Percentiles rank a stretch among this genome's conserved stretches.
Evolutionary conservation across 2,113 vertebrate species (phyloP).

Genomic region (Poeciliopsis turrubarensis): DNA sequence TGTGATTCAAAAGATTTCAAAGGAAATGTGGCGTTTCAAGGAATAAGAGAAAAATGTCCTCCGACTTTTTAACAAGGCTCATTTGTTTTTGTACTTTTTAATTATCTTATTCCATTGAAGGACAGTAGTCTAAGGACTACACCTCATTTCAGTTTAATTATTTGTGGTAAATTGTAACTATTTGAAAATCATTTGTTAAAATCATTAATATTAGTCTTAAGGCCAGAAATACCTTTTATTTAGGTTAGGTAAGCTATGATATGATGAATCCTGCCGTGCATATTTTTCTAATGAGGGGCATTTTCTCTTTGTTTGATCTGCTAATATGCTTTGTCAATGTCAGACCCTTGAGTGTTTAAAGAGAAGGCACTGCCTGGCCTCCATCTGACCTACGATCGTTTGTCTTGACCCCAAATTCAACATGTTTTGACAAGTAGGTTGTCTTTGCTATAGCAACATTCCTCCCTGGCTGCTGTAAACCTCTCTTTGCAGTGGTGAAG

Average conservation of each 20-base stretch:
- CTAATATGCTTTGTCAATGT: neutral
- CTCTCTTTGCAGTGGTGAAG: neutral
- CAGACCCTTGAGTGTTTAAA: constrained; percentile 1
- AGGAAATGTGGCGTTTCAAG: too few species aligned
- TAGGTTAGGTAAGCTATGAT: too few species aligned
- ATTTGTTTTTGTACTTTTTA: too few species aligned
- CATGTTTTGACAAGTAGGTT: neutral
- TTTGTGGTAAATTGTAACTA: too few species aligned
- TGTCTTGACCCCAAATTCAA: neutral
- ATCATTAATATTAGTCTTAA: neutral
- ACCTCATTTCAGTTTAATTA: too few species aligned
- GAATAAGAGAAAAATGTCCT: too few species aligned
- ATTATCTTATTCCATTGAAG: too few species aligned
- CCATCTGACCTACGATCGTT: constrained; percentile 11
- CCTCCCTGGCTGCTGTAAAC: neutral
- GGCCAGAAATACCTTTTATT: neutral
- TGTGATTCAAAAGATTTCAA: too few species aligned
- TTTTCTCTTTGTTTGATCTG: constrained; percentile 8
- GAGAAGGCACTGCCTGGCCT: neutral
- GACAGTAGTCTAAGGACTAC: too few species aligned
- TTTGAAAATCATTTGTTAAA: too few species aligned
- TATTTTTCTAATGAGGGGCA: constrained; percentile 11
- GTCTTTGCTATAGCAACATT: neutral
- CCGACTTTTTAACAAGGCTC: too few species aligned
- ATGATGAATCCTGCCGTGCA: constrained; percentile 5